phyloP scores from a whole-genome alignment of 2,113 vertebrate species.

The Psammodynastes pulverulentus region DNA sequence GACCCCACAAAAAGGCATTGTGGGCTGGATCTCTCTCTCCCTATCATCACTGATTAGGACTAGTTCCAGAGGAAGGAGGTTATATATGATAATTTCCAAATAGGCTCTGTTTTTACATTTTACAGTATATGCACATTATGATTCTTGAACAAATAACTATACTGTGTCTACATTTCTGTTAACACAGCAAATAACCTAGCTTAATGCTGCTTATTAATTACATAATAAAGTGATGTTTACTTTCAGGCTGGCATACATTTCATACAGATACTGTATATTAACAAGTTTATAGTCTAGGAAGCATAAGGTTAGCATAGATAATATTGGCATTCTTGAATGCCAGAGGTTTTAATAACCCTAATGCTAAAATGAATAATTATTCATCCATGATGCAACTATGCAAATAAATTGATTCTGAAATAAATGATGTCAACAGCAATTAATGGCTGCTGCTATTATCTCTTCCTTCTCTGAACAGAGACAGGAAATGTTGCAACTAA shows the following conservation, averaged over 20 bases:
- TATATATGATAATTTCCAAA: background rate
- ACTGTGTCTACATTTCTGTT: background rate
- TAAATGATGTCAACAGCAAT: background rate
- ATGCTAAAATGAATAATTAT: background rate
- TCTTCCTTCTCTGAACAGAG: background rate
- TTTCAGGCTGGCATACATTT: background rate
- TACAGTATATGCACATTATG: background rate
- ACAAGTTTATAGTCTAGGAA: background rate
- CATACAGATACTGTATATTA: background rate
- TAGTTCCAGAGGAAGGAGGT: too few relatives aligned
- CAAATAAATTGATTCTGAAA: background rate
- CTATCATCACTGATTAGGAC: too few relatives aligned
- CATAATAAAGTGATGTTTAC: background rate
- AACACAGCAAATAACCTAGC: background rate
- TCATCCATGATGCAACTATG: conserved; percentile 19
- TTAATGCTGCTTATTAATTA: background rate
- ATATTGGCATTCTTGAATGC: background rate
- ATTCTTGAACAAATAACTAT: background rate
- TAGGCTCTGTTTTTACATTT: background rate
- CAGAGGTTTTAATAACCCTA: background rate
- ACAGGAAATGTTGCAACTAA: background rate
- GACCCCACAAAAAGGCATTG: too few relatives aligned
- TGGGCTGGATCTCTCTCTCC: too few relatives aligned
- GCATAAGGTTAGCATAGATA: background rate
- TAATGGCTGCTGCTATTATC: background rate